Evolutionary conservation across 2,797 vertebrate genomes (phyloP).

Genomic region (Eulemur albifrons): DNA sequence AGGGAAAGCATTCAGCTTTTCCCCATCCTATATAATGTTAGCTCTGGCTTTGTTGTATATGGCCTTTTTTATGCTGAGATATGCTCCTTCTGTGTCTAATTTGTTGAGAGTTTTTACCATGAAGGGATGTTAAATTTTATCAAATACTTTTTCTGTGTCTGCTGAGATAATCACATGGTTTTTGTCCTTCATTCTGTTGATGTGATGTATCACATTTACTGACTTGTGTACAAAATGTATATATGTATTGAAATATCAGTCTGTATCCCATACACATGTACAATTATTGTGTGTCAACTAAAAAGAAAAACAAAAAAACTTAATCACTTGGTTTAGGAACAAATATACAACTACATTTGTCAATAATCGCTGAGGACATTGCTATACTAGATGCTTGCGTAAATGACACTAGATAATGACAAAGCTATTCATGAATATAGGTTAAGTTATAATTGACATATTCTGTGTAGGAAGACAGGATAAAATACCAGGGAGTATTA

Average conservation of each 20-base stretch:
- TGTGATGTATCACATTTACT: background rate
- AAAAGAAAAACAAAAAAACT: background rate
- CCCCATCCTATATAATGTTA: background rate
- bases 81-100: background rate
- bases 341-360: background rate
- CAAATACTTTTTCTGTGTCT: background rate
- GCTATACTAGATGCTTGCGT: background rate
- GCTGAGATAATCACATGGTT: background rate
- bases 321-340: background rate
- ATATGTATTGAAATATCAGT: background rate
- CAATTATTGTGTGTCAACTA: background rate
- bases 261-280: background rate
- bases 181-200: background rate
- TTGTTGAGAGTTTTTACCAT: background rate
- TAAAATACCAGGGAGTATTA: background rate
- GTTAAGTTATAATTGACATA: background rate
- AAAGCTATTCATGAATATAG: background rate
- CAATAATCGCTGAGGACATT: background rate
- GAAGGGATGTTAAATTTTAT: background rate
- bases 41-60: background rate
- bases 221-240: background rate
- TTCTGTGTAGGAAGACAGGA: background rate
- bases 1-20: background rate
- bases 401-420: background rate
- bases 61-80: background rate